phyloP scores from a whole-genome alignment of 2,113 vertebrate genomes.

The Athene cunicularia region DNA sequence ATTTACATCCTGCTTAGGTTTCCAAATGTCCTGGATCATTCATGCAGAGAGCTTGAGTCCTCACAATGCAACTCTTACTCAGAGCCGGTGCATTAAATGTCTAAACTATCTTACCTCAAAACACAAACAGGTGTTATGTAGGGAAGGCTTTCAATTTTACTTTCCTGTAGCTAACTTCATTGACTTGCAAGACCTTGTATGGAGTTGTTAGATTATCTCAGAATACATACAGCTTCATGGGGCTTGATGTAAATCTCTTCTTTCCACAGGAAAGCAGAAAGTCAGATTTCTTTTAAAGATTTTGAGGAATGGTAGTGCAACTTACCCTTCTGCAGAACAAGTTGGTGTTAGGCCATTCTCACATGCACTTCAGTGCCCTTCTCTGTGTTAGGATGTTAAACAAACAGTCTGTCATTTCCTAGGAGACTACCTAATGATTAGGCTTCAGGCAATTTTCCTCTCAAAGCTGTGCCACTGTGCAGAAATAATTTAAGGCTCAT shows the following conservation, averaged over 20 bases:
- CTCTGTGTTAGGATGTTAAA: neutral
- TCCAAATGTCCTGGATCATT: neutral
- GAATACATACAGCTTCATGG: neutral
- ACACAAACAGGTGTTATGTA: neutral
- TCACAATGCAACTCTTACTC: neutral
- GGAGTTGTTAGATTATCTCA: neutral
- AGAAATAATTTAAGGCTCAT: conserved; percentile 29
- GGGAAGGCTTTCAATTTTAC: neutral
- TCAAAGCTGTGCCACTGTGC: neutral
- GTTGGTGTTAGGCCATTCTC: neutral
- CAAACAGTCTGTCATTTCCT: neutral
- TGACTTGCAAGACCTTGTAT: neutral
- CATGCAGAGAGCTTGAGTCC: neutral
- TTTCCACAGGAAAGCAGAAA: neutral
- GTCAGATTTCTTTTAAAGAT: neutral
- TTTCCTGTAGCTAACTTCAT: neutral
- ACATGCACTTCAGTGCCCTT: neutral
- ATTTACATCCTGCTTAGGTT: neutral
- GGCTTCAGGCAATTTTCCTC: neutral
- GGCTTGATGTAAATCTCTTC: neutral
- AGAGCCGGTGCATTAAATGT: neutral
- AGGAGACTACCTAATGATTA: neutral
- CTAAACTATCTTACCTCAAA: neutral
- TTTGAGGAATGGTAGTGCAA: neutral
- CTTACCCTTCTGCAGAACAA: neutral